Evolutionary conservation across 1,140 invertebrate genomes (phyloP), one percentile per base, ranked within the genome.

Genomic region (Drosophila kurseongensis): DNA sequence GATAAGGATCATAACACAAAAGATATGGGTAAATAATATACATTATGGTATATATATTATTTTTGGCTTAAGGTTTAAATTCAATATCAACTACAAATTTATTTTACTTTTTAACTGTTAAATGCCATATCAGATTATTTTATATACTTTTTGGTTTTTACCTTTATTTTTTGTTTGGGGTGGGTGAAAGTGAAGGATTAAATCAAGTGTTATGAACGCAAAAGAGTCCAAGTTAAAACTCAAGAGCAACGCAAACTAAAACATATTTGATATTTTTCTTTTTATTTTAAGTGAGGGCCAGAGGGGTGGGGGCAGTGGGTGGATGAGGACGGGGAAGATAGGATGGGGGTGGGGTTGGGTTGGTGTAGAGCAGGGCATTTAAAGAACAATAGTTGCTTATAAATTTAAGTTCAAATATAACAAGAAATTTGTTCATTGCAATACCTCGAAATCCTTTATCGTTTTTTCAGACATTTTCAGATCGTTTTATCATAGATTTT

Each of bases 371-470:
- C 60, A 85, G 82, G 75, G 63, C 62, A 35, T 69, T 75, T 83
- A 83, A 83, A 83, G 78, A 86, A 86, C 82, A 86, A 88, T 83
- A 88, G 84, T 88, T 83, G 83, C 83, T 88, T 88, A 88, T 82
- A 83, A 88, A 88, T 79, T 88, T 88, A 83, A 88, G 52, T 88
- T 85, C 85, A 88, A 89, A 89, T 89, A 80, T 89, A 84, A 88
- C 80, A 89, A 84, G 76, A 89, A 89, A 89, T 90, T 84, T 75
- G 77, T 83, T 89, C 76, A 89, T 91, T 90, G 78, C 77, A 91
- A 85, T 92, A 92, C 91, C 91, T 92, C 91, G 90, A 92, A 92
- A 91, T 92, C 91, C 91, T 92, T 91, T 83, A 61, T 76, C 77
- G 81, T 84, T 69, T 68, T 59, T 77, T 76, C 67, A 81, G 51